phyloP scores from a whole-genome alignment of 1,140 invertebrate species.

The Temnothorax longispinosus region DNA sequence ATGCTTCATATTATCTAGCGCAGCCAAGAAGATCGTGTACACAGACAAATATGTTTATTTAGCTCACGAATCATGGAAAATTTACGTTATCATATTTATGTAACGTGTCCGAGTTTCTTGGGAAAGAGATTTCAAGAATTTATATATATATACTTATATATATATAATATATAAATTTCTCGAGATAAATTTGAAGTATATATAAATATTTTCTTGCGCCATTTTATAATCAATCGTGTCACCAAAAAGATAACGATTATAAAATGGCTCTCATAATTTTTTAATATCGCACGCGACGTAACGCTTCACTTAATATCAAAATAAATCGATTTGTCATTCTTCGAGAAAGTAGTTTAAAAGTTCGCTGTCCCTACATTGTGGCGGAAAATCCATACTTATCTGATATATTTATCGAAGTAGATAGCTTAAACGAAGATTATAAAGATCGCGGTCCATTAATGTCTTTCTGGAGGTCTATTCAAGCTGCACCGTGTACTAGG shows the following conservation, averaged over 20 bases:
- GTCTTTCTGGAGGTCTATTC: conserved; percentile 50
- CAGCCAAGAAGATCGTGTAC: conserved; percentile 1
- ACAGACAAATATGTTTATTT: conserved; percentile 22
- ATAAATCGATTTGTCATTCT: conserved; percentile 13
- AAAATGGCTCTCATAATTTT: background rate
- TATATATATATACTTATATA: background rate
- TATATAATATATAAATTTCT: background rate
- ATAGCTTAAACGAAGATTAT: conserved; percentile 60
- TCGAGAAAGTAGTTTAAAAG: conserved; percentile 29
- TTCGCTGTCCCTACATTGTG: background rate
- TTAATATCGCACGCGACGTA: background rate
- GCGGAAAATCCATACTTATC: conserved; percentile 52
- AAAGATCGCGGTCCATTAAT: conserved; percentile 61
- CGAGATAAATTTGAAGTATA: background rate
- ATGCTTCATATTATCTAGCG: conserved; percentile 23
- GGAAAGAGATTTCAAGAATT: background rate
- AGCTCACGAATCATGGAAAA: background rate
- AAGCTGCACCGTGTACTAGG: conserved; percentile 45
- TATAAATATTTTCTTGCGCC: background rate
- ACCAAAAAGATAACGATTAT: background rate
- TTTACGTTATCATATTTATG: conserved; percentile 27
- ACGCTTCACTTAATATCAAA: background rate
- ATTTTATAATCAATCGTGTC: too few species aligned
- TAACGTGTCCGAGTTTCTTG: background rate
- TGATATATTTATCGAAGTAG: conserved; percentile 43